Percentiles rank a stretch among this genome's conserved stretches.
Evolutionary conservation across 2,113 vertebrate genomes (phyloP).

Genomic region (Pelodiscus sinensis): DNA sequence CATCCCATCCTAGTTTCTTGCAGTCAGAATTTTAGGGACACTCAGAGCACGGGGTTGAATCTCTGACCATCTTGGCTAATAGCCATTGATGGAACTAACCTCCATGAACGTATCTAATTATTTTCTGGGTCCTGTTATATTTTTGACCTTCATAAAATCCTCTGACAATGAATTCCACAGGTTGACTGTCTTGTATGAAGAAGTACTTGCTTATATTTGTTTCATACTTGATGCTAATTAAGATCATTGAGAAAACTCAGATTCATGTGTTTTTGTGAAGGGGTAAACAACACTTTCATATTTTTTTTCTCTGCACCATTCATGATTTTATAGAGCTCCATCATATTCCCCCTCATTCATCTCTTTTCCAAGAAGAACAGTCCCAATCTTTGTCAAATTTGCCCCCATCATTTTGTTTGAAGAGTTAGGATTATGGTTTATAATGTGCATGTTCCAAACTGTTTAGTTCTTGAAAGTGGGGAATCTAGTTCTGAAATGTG

Average conservation of each 20-base stretch:
- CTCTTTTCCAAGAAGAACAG: neutral
- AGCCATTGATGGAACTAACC: too few relatives aligned
- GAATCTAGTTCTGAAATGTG: neutral
- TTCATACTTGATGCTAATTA: neutral
- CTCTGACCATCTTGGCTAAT: too few relatives aligned
- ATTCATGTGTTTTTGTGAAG: neutral
- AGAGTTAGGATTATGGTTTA: neutral
- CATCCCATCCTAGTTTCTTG: too few relatives aligned
- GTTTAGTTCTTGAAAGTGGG: neutral
- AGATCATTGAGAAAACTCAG: neutral
- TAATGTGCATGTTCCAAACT: neutral
- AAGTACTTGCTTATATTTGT: neutral
- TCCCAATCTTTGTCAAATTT: neutral
- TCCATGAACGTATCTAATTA: too few relatives aligned
- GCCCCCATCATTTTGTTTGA: neutral
- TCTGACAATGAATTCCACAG: neutral
- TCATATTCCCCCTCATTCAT: neutral
- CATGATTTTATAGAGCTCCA: neutral
- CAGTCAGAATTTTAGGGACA: too few relatives aligned
- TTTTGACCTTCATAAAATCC: neutral
- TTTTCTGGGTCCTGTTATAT: neutral
- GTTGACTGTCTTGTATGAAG: neutral
- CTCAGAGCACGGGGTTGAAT: too few relatives aligned
- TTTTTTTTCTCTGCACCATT: neutral
- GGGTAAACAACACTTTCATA: neutral